phyloP scores from a whole-genome alignment of 2,797 vertebrate genomes.

The Parambassis ranga region DNA sequence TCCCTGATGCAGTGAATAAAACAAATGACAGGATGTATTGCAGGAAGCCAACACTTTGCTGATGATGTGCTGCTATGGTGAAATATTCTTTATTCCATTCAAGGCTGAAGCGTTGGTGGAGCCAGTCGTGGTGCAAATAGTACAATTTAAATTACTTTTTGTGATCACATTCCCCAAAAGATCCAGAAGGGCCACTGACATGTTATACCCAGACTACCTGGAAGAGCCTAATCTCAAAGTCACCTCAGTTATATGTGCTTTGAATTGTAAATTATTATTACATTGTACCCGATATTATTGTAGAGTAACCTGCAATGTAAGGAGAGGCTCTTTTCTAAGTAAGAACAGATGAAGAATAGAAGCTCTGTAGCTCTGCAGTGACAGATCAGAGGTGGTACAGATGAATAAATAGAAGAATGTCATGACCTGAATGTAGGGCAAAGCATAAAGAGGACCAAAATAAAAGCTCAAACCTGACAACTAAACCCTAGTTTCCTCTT shows the following conservation, averaged over 20 bases:
- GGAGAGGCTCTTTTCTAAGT: background rate
- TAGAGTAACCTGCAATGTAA: background rate
- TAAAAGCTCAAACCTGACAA: slow-evolving; percentile 30
- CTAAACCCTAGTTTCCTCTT: slow-evolving; percentile 28
- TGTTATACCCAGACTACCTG: background rate
- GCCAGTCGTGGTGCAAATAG: slow-evolving; percentile 16
- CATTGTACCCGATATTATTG: slow-evolving; percentile 1
- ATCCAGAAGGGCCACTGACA: slow-evolving; percentile 12
- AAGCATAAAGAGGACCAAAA: slow-evolving; percentile 1
- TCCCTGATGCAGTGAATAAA: background rate
- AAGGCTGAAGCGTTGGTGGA: slow-evolving; percentile 4
- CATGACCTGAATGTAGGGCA: slow-evolving; percentile 35
- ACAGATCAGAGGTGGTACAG: slow-evolving; percentile 19
- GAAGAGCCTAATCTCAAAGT: background rate
- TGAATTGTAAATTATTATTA: slow-evolving; percentile 25
- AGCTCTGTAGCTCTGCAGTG: background rate
- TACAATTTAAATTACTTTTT: slow-evolving; percentile 35
- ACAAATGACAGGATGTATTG: slow-evolving; percentile 2
- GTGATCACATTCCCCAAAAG: slow-evolving; percentile 16
- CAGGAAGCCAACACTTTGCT: background rate
- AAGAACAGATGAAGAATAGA: background rate
- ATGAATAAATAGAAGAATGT: slow-evolving; percentile 27
- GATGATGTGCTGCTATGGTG: slow-evolving; percentile 9
- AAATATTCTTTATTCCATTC: slow-evolving; percentile 30
- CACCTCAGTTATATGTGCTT: background rate